Conservation (phyloP, 2,797 vertebrate species). For the Lepilemur ruficaudatus region DNA sequence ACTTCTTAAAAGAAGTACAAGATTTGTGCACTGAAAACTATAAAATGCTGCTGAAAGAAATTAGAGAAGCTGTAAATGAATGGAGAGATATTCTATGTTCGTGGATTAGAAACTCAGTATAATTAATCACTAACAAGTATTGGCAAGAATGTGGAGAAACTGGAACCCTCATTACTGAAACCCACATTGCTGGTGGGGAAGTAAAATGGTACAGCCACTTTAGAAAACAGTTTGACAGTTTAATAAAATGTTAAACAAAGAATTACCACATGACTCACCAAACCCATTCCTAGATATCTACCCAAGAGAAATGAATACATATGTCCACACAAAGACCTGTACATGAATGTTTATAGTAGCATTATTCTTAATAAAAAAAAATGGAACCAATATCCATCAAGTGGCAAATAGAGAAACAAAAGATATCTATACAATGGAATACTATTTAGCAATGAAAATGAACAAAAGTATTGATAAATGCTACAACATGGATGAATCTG, state of each 20-base stretch:
- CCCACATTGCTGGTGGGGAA: neutral
- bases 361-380: neutral
- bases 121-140: slow-evolving; percentile 10
- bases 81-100: neutral
- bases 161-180: neutral
- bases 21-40: slow-evolving; percentile 15
- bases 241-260: slow-evolving; percentile 33
- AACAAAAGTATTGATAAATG: neutral
- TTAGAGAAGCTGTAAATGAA: neutral
- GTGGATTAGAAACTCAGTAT: neutral
- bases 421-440: neutral
- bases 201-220: neutral
- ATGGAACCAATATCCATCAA: neutral
- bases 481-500: neutral
- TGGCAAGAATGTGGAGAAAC: neutral
- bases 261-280: neutral
- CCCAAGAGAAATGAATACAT: slow-evolving; percentile 10
- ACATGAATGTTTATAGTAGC: slow-evolving; percentile 11
- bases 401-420: slow-evolving; percentile 14
- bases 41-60: slow-evolving; percentile 18
- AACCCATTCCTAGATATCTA: neutral
- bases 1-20: neutral
- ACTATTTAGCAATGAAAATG: neutral
- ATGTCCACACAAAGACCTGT: neutral
- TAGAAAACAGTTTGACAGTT: neutral